Evolutionary conservation across 2,888 invertebrate species (phyloP).

Genomic region (Drosophila kambysellisi): DNA sequence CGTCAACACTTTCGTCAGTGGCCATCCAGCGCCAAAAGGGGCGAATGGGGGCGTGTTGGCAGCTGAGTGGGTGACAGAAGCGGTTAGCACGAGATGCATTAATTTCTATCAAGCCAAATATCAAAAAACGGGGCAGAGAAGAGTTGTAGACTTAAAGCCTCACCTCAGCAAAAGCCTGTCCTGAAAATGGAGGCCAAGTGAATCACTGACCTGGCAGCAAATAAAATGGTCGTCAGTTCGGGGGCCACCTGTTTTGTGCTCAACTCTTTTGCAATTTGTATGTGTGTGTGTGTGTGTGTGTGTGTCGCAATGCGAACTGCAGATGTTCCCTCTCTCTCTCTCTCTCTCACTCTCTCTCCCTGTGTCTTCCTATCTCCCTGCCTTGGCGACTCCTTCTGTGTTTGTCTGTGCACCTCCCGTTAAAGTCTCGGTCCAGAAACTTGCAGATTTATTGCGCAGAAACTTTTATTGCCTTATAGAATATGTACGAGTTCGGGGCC

Average conservation of each 20-base stretch:
- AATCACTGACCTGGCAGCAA: conserved; percentile 70
- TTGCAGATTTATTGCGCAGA: conserved; percentile 79
- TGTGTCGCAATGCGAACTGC: conserved; percentile 61
- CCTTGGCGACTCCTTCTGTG: background rate
- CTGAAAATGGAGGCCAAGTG: conserved; percentile 69
- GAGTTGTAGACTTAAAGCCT: conserved; percentile 16
- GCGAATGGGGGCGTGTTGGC: background rate
- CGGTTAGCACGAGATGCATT: conserved; percentile 36
- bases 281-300: conserved; percentile 52
- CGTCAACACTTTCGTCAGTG: conserved; percentile 77
- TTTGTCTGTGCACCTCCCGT: conserved; percentile 1
- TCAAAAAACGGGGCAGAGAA: conserved; percentile 39
- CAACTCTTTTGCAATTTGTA: conserved; percentile 68
- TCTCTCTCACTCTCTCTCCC: conserved; percentile 7
- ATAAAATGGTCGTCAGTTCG: conserved; percentile 55
- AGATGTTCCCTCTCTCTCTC: conserved; percentile 53
- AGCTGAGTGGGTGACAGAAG: background rate
- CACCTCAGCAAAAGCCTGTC: background rate
- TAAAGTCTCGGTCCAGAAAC: conserved; percentile 75
- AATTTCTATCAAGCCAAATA: conserved; percentile 74
- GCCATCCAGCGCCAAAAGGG: conserved; percentile 8
- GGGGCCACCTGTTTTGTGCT: conserved; percentile 70
- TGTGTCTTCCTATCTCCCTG: background rate
- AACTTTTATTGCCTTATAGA: conserved; percentile 78
- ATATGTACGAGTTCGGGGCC: conserved; percentile 64